Conservation (phyloP, 2,888 invertebrate genomes). For the Polietes domitor region DNA sequence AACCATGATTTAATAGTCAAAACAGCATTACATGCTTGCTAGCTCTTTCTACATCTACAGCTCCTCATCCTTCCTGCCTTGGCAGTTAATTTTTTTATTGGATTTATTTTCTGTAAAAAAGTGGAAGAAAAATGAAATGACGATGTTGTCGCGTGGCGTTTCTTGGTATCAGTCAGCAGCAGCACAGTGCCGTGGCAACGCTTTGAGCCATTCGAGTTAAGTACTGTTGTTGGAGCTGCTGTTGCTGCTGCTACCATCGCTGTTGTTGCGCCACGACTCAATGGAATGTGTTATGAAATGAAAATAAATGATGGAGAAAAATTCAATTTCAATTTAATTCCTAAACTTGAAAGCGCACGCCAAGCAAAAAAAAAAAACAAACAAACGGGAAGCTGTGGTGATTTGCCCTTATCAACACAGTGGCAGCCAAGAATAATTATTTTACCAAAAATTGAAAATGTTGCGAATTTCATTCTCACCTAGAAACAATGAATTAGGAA, state of each 20-base stretch:
- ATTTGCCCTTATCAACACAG: too few relatives aligned
- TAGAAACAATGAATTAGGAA: too few relatives aligned
- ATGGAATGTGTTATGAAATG: constrained; percentile 34
- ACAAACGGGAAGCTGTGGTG: too few relatives aligned
- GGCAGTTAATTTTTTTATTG: constrained; percentile 36
- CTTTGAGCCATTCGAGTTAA: constrained; percentile 36
- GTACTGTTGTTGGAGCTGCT: background rate
- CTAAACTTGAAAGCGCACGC: background rate
- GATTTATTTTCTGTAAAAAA: background rate
- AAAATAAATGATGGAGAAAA: constrained; percentile 30
- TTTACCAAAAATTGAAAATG: too few relatives aligned
- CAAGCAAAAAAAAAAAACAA: background rate
- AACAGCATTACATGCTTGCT: background rate
- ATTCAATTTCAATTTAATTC: constrained; percentile 47
- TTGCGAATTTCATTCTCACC: too few relatives aligned
- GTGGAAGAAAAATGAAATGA: background rate
- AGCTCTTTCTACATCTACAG: background rate
- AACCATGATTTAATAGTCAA: constrained; percentile 43
- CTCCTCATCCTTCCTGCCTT: background rate
- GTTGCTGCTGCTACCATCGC: background rate
- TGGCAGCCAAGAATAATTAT: too few relatives aligned
- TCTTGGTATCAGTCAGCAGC: background rate
- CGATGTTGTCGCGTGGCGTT: background rate
- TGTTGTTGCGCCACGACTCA: background rate
- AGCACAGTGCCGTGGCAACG: background rate